Base-by-base conservation (phyloP, 2,888 invertebrate species). In the Kryphioiulus occultus region DNA sequence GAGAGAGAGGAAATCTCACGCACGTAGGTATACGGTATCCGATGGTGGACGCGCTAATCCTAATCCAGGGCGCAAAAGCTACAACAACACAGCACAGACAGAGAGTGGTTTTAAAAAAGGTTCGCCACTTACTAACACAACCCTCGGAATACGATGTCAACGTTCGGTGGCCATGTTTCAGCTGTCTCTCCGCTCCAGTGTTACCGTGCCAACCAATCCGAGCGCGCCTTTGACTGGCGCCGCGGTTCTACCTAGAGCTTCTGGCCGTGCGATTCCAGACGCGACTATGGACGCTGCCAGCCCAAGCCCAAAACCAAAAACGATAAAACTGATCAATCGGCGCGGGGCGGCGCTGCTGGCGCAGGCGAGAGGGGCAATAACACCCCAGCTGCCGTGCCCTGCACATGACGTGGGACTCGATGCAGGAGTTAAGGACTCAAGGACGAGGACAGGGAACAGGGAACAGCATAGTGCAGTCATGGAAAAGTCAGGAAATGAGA, bases 111-210 rank as follows among this genome's bases (percentile, higher is more conserved):
- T 68, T 68, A 85, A 47, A 47, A 85, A n/a, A 85, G 26, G 47
- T 12, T 5, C 32, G 82, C 30, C 87, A 87, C 87, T 87, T 87
- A 87, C 87, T n/a, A 78, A 47, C 78, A 83, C 59, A 59, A 83
- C 59, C 59, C 87, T 47, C 87, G 26, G 83, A 47, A 87, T 83
- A 87, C 42, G 87, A 87, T 87, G 87, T 87, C 87, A 87, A 87
- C 87, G 87, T 85, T 53, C 87, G 87, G 87, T 59, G 85, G 87
- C 87, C 87, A 87, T 87, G 87, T 87, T 87, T 87, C 87, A 85
- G 84, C 85, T 85, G 87, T 85, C 85, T 26, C 47, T 47, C 42
- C 17, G 39, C 22, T 47, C 30, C 85, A 85, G 85, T 85, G 85
- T 85, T 85, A 47, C 85, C 85, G 47, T 44, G 44, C 44, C 85